Base-by-base conservation (phyloP, 2,888 invertebrate genomes). In the Bruchidius siliquastri region DNA sequence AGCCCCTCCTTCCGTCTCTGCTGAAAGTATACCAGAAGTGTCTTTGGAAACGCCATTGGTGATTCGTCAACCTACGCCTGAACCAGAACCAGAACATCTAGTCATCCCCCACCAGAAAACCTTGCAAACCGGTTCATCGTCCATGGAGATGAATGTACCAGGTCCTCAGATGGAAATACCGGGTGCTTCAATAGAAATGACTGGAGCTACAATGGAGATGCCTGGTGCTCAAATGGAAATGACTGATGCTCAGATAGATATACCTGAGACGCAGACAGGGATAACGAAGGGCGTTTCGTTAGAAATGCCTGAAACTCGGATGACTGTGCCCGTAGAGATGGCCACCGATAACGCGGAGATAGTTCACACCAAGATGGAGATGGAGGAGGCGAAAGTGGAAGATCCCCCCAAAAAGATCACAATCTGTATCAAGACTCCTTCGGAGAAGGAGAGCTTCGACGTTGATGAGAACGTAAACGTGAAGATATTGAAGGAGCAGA, bases 361-460 rank as follows among this genome's bases (percentile, higher is more conserved):
- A 13, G 3, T 49, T 8, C 49, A 49, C 0, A 49, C 22, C 22
- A 73, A 78, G 68, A 72, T 73, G 72, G 76, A 77, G 74, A 75
- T 71, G 10, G 76, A 79, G 71, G 77, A 77, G 74, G 74, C 73
- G 67, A 74, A 72, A 70, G 73, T 32, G 67, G 75, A 76, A 32
- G 70, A 69, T 13, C 74, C 74, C 72, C 76, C 77, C 0, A 88
- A 88, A 78, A 89, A 88, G 86, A 96, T 97, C 87, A 93, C 91
- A 83, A 90, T 98, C 86, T 94, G 93, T 84, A 95, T 98, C 78
- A 97, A 97, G 92, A 97, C 97, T 81, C 95, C 96, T 78, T 97
- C 96, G 89, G 96, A 97, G 87, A 96, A 96, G 88, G 84, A 85
- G 76, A 96, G 96, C 88, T 90, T 98, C 80, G 93, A 96, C 88